Base-by-base conservation (phyloP, 1,140 invertebrate species). In the Drosophila bocqueti region DNA sequence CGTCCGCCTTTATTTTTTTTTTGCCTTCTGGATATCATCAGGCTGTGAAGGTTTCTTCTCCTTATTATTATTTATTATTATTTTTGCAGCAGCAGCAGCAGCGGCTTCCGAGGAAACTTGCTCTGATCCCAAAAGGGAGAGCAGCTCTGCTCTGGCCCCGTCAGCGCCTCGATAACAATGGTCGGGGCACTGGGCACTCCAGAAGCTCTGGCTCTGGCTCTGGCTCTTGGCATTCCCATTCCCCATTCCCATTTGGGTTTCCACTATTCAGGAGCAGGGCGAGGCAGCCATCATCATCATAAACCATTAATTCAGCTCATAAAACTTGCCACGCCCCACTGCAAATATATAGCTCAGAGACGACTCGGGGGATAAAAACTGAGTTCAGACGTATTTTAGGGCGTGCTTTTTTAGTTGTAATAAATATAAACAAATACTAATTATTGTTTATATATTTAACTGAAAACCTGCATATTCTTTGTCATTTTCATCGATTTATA, bases 281-380 rank as follows among this genome's bases (percentile, higher is more conserved):
- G 46, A 38, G 71, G 47, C 73, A 47, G 80, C 71, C 83, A 76
- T 76, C 58, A 71, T 58, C 83, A 83, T 75, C 82, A 79, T 71
- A 87, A 87, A 76, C 83, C 83, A 86, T 86, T 86, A 86, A 86
- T 86, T 86, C 71, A 68, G 79, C 67, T 86, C 83, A 86, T 87
- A 86, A 87, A 87, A 43, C 31, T 21, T 68, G 80, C 76, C 82
- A 85, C 73, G 76, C 76, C 76, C 74, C 73, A 38, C 50, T 50
- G 26, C 8, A n/a, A 31, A 15, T 38, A 5, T 38, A 5, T 54
- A 9, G 21, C 21, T n/a, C 2, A 1, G 21, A 21, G 24, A 24
- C 24, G 24, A 24, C 3, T 40, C 15, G 24, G 24, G 50, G 2
- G 7, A 21, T 13, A 34, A 10, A 21, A 10, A 21, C 34, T 24